Conservation (phyloP, 2,797 vertebrate species). For the Carcharodon carcharias region DNA sequence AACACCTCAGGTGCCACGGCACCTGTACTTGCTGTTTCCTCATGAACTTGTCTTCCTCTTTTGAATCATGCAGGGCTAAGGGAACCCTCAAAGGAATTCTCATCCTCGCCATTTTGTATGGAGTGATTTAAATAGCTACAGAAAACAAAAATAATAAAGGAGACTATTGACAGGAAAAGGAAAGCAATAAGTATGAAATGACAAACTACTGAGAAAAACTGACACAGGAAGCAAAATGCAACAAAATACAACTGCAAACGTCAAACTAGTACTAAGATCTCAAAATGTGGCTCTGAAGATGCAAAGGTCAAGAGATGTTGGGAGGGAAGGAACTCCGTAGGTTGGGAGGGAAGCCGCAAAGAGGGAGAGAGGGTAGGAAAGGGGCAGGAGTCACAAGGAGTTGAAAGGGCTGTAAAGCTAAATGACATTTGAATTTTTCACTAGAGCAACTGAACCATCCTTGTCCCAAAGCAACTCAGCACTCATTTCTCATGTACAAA, state of each 20-base stretch:
- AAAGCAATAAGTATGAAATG: background rate
- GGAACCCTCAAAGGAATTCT: background rate
- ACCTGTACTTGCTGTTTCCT: slow-evolving; percentile 1
- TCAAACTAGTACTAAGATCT: background rate
- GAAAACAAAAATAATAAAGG: background rate
- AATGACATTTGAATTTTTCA: background rate
- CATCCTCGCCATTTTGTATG: background rate
- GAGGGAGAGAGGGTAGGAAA: background rate
- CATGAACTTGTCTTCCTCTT: background rate
- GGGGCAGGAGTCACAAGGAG: background rate
- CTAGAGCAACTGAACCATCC: background rate
- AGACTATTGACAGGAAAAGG: background rate
- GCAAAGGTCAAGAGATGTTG: background rate
- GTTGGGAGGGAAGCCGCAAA: background rate
- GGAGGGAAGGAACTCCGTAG: background rate
- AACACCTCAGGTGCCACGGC: slow-evolving; percentile 21
- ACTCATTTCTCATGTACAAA: background rate
- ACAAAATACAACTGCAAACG: background rate
- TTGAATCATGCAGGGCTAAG: background rate
- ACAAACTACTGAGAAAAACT: background rate
- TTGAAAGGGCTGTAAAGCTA: background rate
- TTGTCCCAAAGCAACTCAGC: background rate
- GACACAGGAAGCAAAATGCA: background rate
- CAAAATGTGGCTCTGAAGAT: background rate
- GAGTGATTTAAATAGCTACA: background rate